Evolutionary conservation across 1,140 invertebrate species (phyloP).

Genomic region (Psilanteris sp.): DNA sequence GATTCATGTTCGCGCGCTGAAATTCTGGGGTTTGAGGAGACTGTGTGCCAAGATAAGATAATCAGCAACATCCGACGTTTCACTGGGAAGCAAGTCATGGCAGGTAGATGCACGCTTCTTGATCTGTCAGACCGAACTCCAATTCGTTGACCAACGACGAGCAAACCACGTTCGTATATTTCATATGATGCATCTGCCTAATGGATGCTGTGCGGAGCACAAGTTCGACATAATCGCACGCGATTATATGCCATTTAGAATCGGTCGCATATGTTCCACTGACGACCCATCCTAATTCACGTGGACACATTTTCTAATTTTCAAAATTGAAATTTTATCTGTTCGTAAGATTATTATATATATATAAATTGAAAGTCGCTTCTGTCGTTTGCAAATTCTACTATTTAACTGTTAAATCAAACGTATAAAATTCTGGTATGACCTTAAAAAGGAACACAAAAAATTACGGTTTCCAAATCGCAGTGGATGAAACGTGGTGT

Average conservation of each 20-base stretch:
- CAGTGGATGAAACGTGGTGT: no score
- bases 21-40: slow-evolving; percentile 36
- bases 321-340: no score
- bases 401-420: no score
- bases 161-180: slow-evolving; percentile 13
- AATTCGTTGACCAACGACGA: slow-evolving; percentile 17
- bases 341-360: no score
- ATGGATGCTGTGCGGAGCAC: not conserved
- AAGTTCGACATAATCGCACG: slow-evolving; percentile 33
- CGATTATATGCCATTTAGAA: slow-evolving; percentile 16
- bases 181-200: slow-evolving; percentile 15
- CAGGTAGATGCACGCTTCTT: slow-evolving; percentile 11
- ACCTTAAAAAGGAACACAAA: no score
- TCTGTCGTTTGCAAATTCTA: no score
- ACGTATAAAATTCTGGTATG: no score
- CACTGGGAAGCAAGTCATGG: slow-evolving; percentile 7
- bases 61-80: slow-evolving; percentile 51
- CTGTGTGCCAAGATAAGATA: slow-evolving; percentile 40
- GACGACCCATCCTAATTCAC: no score
- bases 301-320: no score
- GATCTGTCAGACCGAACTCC: slow-evolving; percentile 24
- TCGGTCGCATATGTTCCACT: no score
- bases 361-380: no score
- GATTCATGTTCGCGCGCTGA: slow-evolving; percentile 38
- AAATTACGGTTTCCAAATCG: no score